A percentile compares a stretch with the other conserved stretches of the same genome.
Evolutionary conservation across 2,113 vertebrate genomes (phyloP).

Genomic region (Pseudois nayaur): DNA sequence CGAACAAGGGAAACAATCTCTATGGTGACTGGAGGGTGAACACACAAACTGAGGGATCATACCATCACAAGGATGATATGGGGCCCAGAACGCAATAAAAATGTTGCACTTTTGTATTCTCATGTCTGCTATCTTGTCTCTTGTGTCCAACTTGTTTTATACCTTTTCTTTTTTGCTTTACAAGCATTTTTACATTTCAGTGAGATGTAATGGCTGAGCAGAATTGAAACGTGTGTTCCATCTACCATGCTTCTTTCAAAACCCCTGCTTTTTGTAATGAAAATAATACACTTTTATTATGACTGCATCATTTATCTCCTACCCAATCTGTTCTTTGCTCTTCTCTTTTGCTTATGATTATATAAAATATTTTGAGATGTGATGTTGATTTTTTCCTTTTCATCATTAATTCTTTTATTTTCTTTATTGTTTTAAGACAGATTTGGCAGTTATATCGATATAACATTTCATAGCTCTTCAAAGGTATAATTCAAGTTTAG

Average conservation of each 20-base stretch:
- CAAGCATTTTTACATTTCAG: not conserved
- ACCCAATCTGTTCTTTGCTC: not conserved
- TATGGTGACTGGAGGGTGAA: rapidly evolving
- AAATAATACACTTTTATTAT: not conserved
- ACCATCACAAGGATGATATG: rapidly evolving
- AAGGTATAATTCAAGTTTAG: not conserved
- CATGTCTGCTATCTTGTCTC: not conserved
- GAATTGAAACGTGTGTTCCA: not conserved
- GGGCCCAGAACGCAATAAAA: rapidly evolving
- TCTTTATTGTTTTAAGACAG: not conserved
- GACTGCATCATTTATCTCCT: not conserved
- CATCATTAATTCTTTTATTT: not conserved
- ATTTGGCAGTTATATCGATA: not conserved
- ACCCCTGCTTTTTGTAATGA: not conserved
- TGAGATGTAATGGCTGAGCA: not conserved
- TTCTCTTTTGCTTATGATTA: not conserved
- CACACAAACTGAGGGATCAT: rapidly evolving
- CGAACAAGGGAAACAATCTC: not conserved
- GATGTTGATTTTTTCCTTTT: not conserved
- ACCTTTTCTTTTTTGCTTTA: not conserved
- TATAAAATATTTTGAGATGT: not conserved
- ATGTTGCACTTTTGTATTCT: not conserved
- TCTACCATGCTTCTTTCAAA: not conserved
- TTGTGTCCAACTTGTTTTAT: not conserved
- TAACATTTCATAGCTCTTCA: not conserved